phyloP scores from a whole-genome alignment of 2,888 invertebrate genomes.

The Trichopria drosophilae region DNA sequence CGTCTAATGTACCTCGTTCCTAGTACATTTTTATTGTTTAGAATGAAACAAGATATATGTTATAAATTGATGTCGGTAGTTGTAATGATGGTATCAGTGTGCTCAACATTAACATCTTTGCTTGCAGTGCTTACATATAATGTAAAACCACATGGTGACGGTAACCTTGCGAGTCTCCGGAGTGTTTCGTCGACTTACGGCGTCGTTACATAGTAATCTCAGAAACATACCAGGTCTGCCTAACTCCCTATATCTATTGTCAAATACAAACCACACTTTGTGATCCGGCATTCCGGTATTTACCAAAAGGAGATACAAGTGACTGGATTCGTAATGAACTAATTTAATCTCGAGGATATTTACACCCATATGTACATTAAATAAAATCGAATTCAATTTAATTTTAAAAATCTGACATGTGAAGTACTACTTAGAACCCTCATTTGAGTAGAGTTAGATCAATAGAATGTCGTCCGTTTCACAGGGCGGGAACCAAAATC shows the following conservation, averaged over 20 bases:
- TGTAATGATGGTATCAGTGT: too few species aligned
- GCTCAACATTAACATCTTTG: too few species aligned
- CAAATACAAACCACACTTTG: slow-evolving; percentile 43
- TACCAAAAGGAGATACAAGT: slow-evolving; percentile 8
- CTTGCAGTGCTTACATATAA: too few species aligned
- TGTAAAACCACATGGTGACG: too few species aligned
- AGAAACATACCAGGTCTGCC: slow-evolving; percentile 36
- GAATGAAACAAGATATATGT: too few species aligned
- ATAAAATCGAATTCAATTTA: too few species aligned
- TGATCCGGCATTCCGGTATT: slow-evolving; percentile 30
- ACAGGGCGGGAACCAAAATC: too few species aligned
- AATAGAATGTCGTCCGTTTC: too few species aligned
- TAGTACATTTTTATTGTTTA: too few species aligned
- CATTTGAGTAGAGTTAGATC: not conserved
- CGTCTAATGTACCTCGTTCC: too few species aligned
- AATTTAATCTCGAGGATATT: not conserved
- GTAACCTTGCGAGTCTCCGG: too few species aligned
- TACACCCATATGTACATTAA: slow-evolving; percentile 9
- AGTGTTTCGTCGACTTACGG: slow-evolving; percentile 48
- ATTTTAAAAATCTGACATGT: not conserved
- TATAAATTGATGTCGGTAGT: too few species aligned
- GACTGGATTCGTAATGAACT: not conserved
- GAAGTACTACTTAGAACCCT: not conserved
- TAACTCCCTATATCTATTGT: slow-evolving; percentile 45
- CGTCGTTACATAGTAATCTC: slow-evolving; percentile 50